Evolutionary conservation across 2,797 vertebrate genomes (phyloP), one percentile per base, ranked within the genome.

Genomic region (Cephalopachus bancanus): DNA sequence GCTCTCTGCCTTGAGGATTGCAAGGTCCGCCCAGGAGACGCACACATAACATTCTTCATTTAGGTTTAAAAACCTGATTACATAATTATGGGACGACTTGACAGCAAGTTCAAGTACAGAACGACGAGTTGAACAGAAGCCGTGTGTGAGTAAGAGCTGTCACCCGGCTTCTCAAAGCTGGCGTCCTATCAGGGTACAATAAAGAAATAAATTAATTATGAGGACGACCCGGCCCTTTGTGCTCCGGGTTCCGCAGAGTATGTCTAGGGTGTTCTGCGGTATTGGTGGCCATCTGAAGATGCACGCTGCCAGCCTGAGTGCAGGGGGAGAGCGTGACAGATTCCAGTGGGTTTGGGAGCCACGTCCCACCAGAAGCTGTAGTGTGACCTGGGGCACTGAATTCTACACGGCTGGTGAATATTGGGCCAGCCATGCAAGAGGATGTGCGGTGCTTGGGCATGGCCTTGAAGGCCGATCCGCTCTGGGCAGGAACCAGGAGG

Each of bases 121-220:
- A 26, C 83, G 76, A 93, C 74, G 89, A 93, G 67, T 69, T 86
- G 69, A 96, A 96, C 88, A 93, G 94, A 94, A 95, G 93, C 92
- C 92, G 3, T 83, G 1, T 90, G 85, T 95, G 81, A 97, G 74
- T 76, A 81, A 93, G 74, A 64, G 60, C 16, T 84, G 83, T 87
- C 33, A 55, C 22, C 10, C 0, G 1, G 75, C 79, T 96, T 83
- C 78, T 49, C 37, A 30, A 88, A 87, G 44, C 49, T 88, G 92
- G 51, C 74, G 74, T 91, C 85, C 74, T 75, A 87, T 96, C 93
- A 93, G 86, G 53, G 72, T 95, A 51, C 83, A 91, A 93, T 97
- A 97, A 97, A 97, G 96, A 90, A 86, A 94, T 97, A 97, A 96
- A 97, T 88, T 92, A 92, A 88, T 96, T 95, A 95, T 88, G 65